Evolutionary conservation across 2,797 vertebrate species (phyloP).

Genomic region (Echiichthys vipera): DNA sequence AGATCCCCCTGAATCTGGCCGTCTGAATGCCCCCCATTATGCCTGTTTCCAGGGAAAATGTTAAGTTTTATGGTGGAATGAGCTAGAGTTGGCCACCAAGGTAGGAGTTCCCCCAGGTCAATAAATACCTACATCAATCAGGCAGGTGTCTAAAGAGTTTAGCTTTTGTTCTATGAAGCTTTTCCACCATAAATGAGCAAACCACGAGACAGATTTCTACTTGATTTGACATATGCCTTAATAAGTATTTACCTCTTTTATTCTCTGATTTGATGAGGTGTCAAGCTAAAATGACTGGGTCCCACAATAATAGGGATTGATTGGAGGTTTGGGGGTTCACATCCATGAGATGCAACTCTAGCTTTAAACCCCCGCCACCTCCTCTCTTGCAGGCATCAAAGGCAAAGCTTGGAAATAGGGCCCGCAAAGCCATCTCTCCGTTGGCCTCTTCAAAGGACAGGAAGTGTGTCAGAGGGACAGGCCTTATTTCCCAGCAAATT

Average conservation of each 20-base stretch:
- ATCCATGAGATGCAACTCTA: constrained; percentile 61
- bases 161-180: constrained; percentile 38
- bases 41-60: constrained; percentile 82
- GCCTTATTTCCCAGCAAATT: constrained; percentile 83
- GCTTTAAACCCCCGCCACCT: constrained; percentile 71
- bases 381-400: constrained; percentile 82
- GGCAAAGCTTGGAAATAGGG: constrained; percentile 80
- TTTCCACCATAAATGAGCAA: constrained; percentile 22
- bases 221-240: constrained; percentile 51
- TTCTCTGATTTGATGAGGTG: constrained; percentile 44
- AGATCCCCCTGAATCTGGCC: constrained; percentile 86
- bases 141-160: constrained; percentile 64
- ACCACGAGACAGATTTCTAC: constrained; percentile 6
- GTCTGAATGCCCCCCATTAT: constrained; percentile 87
- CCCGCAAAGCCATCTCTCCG: constrained; percentile 83
- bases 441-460: constrained; percentile 89
- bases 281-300: constrained; percentile 43
- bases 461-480: constrained; percentile 88
- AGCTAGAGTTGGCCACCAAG: constrained; percentile 82
- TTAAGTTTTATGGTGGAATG: constrained; percentile 74
- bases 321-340: constrained; percentile 61
- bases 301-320: constrained; percentile 55
- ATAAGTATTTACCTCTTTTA: constrained; percentile 50
- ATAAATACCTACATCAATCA: constrained; percentile 64
- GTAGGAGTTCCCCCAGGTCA: constrained; percentile 60